Evolutionary conservation across 2,888 invertebrate species (phyloP), one percentile per base, ranked within the genome.

Genomic region (Hyppa rectilinea): DNA sequence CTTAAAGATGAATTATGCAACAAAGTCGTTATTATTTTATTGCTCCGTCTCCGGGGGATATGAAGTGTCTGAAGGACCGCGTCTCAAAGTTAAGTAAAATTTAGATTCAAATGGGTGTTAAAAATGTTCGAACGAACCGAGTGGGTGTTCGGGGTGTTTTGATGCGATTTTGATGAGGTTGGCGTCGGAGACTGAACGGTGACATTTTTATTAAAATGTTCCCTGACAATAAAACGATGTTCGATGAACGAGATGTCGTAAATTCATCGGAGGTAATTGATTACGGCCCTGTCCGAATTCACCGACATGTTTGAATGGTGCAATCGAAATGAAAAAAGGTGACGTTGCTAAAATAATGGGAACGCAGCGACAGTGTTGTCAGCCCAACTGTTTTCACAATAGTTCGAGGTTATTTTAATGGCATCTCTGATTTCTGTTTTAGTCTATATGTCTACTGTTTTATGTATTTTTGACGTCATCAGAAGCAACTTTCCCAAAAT

Each of bases 101-200:
- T 92, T 91, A 90, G 88, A 91, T 92, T 91, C 89, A 91, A 93
- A 93, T 92, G 88, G 90, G 88, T 92, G 91, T 93, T 92, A 92
- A 92, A 92, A 93, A 92, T 91, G 89, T 87, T 91, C 82, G 84
- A 87, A 87, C 87, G 89, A 87, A 89, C 85, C 77, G 89, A 90
- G 88, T 88, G 90, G 91, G 90, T 88, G 91, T 88, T 85, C 83
- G 87, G 85, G 86, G 82, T 68, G 87, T 85, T 90, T 90, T 93
- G 92, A 94, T 93, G 92, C 89, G 93, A 91, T 90, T 93, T 94
- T 94, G 92, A 94, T 92, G 93, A 93, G 92, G 84, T 87, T 81
- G 80, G 76, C 79, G 72, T 67, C 70, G 66, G 76, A 83, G 86
- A 84, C 82, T 74, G 82, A 84, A 82, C 84, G 85, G 82, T 83